Conservation (phyloP, 2,113 vertebrate species). For the Prunella himalayana region DNA sequence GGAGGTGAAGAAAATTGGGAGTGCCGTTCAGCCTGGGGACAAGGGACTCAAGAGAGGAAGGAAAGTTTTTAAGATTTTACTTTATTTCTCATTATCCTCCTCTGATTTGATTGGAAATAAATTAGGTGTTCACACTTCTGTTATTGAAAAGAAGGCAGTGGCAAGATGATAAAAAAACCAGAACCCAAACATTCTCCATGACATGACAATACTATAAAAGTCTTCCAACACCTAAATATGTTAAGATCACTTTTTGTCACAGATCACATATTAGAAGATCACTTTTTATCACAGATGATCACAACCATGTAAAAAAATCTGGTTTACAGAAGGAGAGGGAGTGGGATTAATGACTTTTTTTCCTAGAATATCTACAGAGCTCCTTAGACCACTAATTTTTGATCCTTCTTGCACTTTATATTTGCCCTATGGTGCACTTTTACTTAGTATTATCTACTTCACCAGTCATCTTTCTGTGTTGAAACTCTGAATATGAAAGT, state of each 20-base stretch:
- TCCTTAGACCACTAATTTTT: not conserved
- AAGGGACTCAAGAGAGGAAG: accelerated
- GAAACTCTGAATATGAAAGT: not conserved
- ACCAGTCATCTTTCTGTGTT: not conserved
- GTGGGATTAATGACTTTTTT: not conserved
- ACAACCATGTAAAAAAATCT: not conserved
- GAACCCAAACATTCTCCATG: not conserved
- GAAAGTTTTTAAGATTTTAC: not conserved
- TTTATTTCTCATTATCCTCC: not conserved
- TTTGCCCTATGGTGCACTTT: not conserved
- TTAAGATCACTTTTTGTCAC: not conserved
- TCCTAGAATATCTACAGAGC: not conserved
- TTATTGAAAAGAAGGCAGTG: not conserved
- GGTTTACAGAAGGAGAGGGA: not conserved
- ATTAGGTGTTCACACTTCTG: not conserved
- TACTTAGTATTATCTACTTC: not conserved
- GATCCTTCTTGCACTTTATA: not conserved
- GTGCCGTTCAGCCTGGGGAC: not conserved
- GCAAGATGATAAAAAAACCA: not conserved
- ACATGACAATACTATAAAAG: not conserved
- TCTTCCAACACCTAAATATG: not conserved
- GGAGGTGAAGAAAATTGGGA: not conserved
- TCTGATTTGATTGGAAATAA: not conserved
- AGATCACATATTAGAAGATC: not conserved
- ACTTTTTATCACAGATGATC: not conserved